Evolutionary conservation across 2,113 vertebrate species (phyloP), one percentile per base, ranked within the genome.

Genomic region (Lophius piscatorius): DNA sequence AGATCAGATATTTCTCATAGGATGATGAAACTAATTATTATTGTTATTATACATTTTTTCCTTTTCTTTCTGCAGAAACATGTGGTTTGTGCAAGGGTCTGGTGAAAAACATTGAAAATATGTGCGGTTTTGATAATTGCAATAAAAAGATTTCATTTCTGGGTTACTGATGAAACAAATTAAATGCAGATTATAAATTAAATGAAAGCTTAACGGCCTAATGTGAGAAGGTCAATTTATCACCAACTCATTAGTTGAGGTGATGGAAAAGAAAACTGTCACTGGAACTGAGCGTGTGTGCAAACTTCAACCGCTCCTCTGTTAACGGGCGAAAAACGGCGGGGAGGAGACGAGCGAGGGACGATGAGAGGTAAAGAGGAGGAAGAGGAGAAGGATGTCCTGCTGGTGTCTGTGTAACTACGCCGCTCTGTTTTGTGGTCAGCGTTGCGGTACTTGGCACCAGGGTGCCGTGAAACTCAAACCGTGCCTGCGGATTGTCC

Each of bases 201-300:
- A n/a, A n/a, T n/a, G n/a, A n/a, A n/a, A n/a, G n/a, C n/a, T n/a
- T n/a, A n/a, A n/a, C n/a, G n/a, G n/a, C n/a, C n/a, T n/a, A n/a
- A n/a, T 29, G 45, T 44, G 42, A 38, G 41, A 59, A 23, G 70
- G 61, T 75, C 70, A 80, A 79, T n/a, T n/a, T n/a, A n/a, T n/a
- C n/a, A n/a, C n/a, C 76, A 80, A 46, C 42, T 76, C 64, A 71
- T 74, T 63, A 68, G 48, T 63, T 59, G 52, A 63, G 64, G 46
- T 62, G 67, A 61, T 76, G 71, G 51, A 74, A 80, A 73, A 56
- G 54, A 78, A 89, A 90, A 90, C 74, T 85, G 82, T 74, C 83
- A 74, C 72, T 74, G 78, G 71, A 85, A 81, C 82, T 80, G n/a
- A n/a, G n/a, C n/a, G n/a, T n/a, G n/a, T n/a, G n/a, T n/a, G n/a